A percentile compares a stretch with the other conserved stretches of the same genome.
Evolutionary conservation across 2,113 vertebrate genomes (phyloP).

Genomic region (Thalassoma bifasciatum): DNA sequence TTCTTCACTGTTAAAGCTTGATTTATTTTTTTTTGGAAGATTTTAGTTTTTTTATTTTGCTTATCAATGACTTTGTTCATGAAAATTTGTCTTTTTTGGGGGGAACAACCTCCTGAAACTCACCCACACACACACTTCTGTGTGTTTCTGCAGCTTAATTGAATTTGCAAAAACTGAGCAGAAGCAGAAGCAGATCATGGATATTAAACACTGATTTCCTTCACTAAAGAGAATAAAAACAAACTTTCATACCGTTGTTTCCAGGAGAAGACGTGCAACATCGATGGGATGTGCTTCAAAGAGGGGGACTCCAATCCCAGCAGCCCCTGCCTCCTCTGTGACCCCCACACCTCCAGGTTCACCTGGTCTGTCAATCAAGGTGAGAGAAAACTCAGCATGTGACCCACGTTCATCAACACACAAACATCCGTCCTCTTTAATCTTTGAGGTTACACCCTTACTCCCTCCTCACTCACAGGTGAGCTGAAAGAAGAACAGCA

Average conservation of each 20-base stretch:
- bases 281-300: slow-evolving; percentile 84
- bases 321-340: slow-evolving; percentile 82
- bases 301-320: slow-evolving; percentile 77
- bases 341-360: slow-evolving; percentile 77
- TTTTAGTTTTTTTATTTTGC: too few species aligned
- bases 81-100: too few species aligned
- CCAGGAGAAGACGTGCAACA: slow-evolving; percentile 82
- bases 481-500: too few species aligned
- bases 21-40: too few species aligned
- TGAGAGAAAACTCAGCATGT: too few species aligned
- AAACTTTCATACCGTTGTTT: neutral
- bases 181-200: slow-evolving; percentile 11
- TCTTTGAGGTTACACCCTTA: too few species aligned
- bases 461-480: too few species aligned
- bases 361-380: slow-evolving; percentile 84
- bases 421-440: too few species aligned
- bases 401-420: too few species aligned
- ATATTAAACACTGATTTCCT: too few species aligned
- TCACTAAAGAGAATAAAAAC: neutral
- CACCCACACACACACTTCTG: neutral
- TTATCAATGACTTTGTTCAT: too few species aligned
- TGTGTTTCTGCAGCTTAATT: slow-evolving; percentile 25
- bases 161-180: slow-evolving; percentile 15
- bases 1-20: too few species aligned
- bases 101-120: slow-evolving; percentile 21